A percentile compares a stretch with the other conserved stretches of the same genome.
Conservation (phyloP, 2,888 invertebrate genomes). For the Megamerina dolium region DNA sequence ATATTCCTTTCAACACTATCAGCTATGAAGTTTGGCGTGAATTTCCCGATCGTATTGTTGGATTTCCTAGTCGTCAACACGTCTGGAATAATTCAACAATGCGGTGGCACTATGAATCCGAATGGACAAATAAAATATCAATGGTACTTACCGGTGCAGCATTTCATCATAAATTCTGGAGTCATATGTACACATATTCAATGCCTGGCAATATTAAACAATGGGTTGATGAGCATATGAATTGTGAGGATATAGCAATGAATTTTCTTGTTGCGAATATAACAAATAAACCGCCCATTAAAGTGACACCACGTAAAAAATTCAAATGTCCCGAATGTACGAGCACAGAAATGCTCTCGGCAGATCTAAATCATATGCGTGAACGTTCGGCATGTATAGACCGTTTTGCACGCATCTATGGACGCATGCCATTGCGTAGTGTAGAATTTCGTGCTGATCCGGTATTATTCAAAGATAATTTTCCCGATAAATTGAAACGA, state of each 20-base stretch:
- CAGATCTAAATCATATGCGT: conserved; percentile 87
- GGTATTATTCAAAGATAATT: conserved; percentile 80
- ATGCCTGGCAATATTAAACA: conserved; percentile 79
- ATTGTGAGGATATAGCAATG: conserved; percentile 98
- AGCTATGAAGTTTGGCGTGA: conserved; percentile 89
- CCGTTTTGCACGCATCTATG: conserved; percentile 69
- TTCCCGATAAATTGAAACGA: conserved; percentile 77
- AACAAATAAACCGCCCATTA: conserved; percentile 90
- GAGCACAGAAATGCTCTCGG: conserved; percentile 89
- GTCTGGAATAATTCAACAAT: conserved; percentile 83
- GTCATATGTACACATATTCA: conserved; percentile 82
- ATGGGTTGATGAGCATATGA: conserved; percentile 94
- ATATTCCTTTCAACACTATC: conserved; percentile 6
- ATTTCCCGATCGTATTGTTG: conserved; percentile 92
- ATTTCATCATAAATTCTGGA: conserved; percentile 96
- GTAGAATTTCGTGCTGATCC: conserved; percentile 95
- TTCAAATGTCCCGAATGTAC: conserved; percentile 95
- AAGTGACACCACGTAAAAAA: conserved; percentile 91
- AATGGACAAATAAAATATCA: conserved; percentile 94
- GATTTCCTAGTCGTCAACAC: conserved; percentile 92
- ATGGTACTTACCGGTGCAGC: conserved; percentile 96
- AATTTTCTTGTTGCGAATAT: conserved; percentile 92
- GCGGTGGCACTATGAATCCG: conserved; percentile 91
- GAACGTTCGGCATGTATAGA: conserved; percentile 88
- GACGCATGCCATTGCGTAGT: conserved; percentile 77